Evolutionary conservation across 1,140 invertebrate species (phyloP), one percentile per base, ranked within the genome.

Genomic region (Cephus cinctus): DNA sequence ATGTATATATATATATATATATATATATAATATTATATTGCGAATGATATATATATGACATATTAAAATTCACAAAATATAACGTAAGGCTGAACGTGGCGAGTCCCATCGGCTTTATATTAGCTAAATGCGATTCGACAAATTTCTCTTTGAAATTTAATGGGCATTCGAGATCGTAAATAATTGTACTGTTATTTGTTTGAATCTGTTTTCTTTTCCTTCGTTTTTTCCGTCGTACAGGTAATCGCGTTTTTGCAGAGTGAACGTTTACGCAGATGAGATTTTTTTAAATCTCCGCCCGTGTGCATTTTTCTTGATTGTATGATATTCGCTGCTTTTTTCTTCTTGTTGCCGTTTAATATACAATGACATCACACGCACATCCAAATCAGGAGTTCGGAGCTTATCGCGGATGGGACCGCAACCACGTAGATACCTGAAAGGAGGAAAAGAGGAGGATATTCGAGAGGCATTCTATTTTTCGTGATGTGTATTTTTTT

Each of bases 401-500:
- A 53, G 18, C 23, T 43, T 61, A 61, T 50, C 52, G 51, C 47
- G 48, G 57, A 52, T 56, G 50, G 56, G 52, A 58, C 43, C 50
- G n/a, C 40, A 62, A 56, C 51, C 46, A 52, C 36, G 51, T 56
- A 58, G 39, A 21, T 50, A 53, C 46, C 43, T 39, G 59, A 52
- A 58, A 53, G 43, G 41, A 18, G 31, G 41, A 44, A 50, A 44
- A 52, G 44, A 55, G 51, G 34, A 57, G 52, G 35, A 60, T 56
- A 66, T 63, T 63, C 42, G 44, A 70, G 65, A 67, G 57, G 58
- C 57, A 69, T 69, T 70, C 56, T 69, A 69, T 71, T 70, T 71
- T 71, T 66, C 56, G 63, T 71, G 64, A 72, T 65, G 57, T 64
- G 58, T 71, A 72, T 72, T 71, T 71, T 70, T 70, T 69, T 67